Evolutionary conservation across 2,797 vertebrate genomes (phyloP), one percentile per base, ranked within the genome.

Genomic region (Crypturellus tataupa): DNA sequence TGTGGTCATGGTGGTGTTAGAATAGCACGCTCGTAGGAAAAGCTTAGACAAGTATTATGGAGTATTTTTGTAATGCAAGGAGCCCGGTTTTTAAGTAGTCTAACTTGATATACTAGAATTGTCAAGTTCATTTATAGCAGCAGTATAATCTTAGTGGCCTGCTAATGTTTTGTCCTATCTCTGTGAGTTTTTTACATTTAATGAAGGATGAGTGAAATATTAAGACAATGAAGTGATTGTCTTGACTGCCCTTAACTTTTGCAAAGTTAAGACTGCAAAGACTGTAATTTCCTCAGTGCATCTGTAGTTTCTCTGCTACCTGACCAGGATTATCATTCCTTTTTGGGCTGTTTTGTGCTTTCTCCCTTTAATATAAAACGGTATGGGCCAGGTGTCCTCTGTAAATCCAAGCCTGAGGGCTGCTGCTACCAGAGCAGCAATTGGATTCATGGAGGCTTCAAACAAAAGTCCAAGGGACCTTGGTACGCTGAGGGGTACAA

Each of bases 211-310:
- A 70, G 64, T 21, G 2, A 77, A 88, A 73, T 64, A 16, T 71
- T 87, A 71, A 60, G 60, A 31, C 10, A 59, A 51, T 25, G 33
- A 55, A 29, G 24, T 65, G 58, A 58, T 78, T 53, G 9, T 78
- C 33, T 82, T 58, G 85, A 64, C 71, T 78, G 55, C 3, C 65
- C 80, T 91, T 80, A 71, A 71, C 87, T 87, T 86, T 49, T 49
- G 47, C 47, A 49, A 49, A 49, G 47, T 49, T 49, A 49, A 49
- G 47, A 24, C 20, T 93, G 24, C 24, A 29, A 51, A 69, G 40
- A 76, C 9, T 12, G 4, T 85, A 78, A 62, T 6, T 59, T 24
- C 24, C 21, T 87, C 44, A 13, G 19, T 47, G 39, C 15, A 60
- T 71, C 64, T 76, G 33, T 46, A 84, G 65, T 16, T 67, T 10